Percentiles rank a stretch among this genome's conserved stretches.
These are phyloP conservation scores for Anguilla rostrata DNA, from an alignment of 2,113 vertebrate genomes.

Conservation along the genomic window DNA sequence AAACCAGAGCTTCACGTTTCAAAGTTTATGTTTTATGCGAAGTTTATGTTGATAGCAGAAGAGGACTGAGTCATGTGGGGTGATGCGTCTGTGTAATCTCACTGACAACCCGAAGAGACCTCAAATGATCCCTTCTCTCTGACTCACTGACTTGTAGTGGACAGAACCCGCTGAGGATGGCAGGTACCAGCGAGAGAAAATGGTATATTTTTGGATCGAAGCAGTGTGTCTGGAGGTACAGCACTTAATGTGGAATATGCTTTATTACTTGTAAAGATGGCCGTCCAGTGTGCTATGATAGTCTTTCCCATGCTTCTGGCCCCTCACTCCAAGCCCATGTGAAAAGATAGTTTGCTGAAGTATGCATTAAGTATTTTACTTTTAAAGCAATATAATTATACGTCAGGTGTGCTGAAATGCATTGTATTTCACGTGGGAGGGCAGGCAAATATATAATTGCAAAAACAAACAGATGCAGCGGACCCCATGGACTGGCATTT, in stretches of 20 bases:
- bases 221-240: neutral
- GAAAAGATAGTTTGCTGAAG: too few relatives aligned
- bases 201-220: neutral
- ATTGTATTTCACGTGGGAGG: too few relatives aligned
- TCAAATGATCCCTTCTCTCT: neutral
- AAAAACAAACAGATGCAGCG: too few relatives aligned
- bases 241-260: neutral
- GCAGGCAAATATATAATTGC: too few relatives aligned
- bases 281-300: neutral
- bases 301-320: neutral
- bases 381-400: too few relatives aligned
- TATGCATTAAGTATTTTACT: too few relatives aligned
- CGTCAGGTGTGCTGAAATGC: too few relatives aligned
- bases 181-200: neutral
- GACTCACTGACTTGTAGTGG: neutral
- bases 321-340: too few relatives aligned
- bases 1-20: neutral
- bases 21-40: neutral
- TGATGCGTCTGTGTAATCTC: constrained; percentile 7
- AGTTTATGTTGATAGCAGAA: constrained; percentile 1
- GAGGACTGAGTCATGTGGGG: constrained; percentile 1
- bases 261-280: neutral
- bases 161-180: neutral
- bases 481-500: neutral
- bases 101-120: neutral